A percentile compares a stretch with the other conserved stretches of the same genome.
Conservation (phyloP, 2,797 vertebrate genomes). For the Gambelia wislizenii region DNA sequence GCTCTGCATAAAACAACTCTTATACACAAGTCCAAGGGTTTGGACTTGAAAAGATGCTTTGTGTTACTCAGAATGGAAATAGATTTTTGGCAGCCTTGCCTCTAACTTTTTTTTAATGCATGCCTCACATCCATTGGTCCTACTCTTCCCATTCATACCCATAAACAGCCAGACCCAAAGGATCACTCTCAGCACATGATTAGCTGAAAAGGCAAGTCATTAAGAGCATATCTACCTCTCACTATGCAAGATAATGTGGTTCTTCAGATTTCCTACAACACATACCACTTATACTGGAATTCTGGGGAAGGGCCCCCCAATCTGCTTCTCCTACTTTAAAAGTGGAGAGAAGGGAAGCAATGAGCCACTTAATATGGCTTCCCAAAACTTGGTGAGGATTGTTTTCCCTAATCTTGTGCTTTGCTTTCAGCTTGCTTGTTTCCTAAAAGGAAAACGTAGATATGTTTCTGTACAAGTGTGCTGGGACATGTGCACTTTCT, state of each 20-base stretch:
- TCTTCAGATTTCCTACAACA: constrained; percentile 74
- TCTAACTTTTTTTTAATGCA: neutral
- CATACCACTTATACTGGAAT: constrained; percentile 72
- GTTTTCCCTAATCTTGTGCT: neutral
- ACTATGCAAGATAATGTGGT: constrained; percentile 78
- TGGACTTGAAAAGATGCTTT: neutral
- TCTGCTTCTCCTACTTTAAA: constrained; percentile 58
- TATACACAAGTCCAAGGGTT: neutral
- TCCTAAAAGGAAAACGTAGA: neutral
- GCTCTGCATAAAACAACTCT: neutral
- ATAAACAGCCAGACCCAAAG: constrained; percentile 49
- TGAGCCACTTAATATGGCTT: constrained; percentile 66
- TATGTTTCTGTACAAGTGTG: neutral
- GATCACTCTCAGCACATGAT: constrained; percentile 74
- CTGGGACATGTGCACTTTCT: neutral
- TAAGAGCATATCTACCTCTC: constrained; percentile 81
- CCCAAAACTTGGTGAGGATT: constrained; percentile 50
- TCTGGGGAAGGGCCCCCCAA: constrained; percentile 23
- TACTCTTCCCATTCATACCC: constrained; percentile 49
- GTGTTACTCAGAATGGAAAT: constrained; percentile 6
- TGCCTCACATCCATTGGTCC: constrained; percentile 22
- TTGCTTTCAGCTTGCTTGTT: rapidly evolving
- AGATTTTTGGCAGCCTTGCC: neutral
- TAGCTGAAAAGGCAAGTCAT: constrained; percentile 78
- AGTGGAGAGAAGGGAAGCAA: constrained; percentile 53